phyloP scores from a whole-genome alignment of 2,113 vertebrate genomes.

The Odontophorus gujanensis region DNA sequence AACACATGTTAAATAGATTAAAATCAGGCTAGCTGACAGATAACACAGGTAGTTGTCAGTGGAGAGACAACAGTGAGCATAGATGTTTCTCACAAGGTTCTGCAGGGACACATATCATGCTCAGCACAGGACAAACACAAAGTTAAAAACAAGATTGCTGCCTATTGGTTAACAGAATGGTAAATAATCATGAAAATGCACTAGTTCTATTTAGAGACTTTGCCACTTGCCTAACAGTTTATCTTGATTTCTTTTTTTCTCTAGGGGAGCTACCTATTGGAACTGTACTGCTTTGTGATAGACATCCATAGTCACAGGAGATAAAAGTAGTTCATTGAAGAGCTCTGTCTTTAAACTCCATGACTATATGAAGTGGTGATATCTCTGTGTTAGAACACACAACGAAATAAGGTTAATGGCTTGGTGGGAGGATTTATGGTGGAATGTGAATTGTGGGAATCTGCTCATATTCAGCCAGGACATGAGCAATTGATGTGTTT shows the following conservation, averaged over 20 bases:
- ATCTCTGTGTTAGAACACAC: neutral
- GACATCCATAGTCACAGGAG: neutral
- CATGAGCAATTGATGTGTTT: neutral
- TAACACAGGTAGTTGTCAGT: neutral
- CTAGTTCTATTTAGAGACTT: neutral
- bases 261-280: neutral
- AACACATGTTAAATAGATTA: neutral
- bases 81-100: neutral
- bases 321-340: neutral
- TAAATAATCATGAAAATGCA: neutral
- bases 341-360: neutral
- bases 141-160: neutral
- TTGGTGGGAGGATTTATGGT: neutral
- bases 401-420: neutral
- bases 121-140: neutral
- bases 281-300: neutral
- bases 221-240: neutral
- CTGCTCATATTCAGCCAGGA: neutral
- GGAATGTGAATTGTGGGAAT: neutral
- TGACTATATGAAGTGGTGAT: neutral
- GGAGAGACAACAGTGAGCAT: neutral
- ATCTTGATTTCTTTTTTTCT: neutral
- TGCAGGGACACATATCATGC: neutral
- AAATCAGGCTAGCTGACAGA: neutral
- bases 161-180: neutral